Evolutionary conservation across 1,140 invertebrate species (phyloP).

Genomic region (Ceratina calcarata): DNA sequence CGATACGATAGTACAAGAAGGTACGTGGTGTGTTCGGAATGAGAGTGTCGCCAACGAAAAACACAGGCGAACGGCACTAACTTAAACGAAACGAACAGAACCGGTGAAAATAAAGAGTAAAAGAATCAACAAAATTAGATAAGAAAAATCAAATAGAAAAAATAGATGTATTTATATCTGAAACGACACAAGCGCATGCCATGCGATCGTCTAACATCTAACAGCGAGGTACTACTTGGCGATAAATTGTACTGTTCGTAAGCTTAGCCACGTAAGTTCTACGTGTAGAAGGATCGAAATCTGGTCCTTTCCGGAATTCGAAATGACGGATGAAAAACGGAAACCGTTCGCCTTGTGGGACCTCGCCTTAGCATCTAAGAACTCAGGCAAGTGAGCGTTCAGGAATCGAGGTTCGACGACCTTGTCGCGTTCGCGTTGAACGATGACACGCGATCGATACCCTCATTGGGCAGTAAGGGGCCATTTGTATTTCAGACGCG

Average conservation of each 20-base stretch:
- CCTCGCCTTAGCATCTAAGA: conserved; percentile 50
- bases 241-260: no score
- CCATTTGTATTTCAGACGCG: conserved; percentile 47
- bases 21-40: conserved; percentile 36
- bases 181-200: conserved; percentile 71
- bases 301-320: no score
- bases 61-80: conserved; percentile 18
- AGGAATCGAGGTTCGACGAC: conserved; percentile 50
- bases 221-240: neutral
- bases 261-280: no score
- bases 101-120: neutral
- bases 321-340: no score
- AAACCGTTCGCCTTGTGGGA: no score
- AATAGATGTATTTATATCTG: conserved; percentile 1
- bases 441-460: conserved; percentile 42
- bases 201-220: conserved; percentile 64
- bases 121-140: neutral
- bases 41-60: conserved; percentile 31
- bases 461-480: conserved; percentile 35
- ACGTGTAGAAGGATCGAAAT: no score
- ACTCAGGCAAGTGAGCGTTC: conserved; percentile 59
- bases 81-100: conserved; percentile 7
- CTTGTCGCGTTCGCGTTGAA: conserved; percentile 48
- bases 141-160: conserved; percentile 6
- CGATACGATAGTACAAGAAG: conserved; percentile 32